phyloP scores from a whole-genome alignment of 1,140 invertebrate genomes.

The Drosophila murphyi region DNA sequence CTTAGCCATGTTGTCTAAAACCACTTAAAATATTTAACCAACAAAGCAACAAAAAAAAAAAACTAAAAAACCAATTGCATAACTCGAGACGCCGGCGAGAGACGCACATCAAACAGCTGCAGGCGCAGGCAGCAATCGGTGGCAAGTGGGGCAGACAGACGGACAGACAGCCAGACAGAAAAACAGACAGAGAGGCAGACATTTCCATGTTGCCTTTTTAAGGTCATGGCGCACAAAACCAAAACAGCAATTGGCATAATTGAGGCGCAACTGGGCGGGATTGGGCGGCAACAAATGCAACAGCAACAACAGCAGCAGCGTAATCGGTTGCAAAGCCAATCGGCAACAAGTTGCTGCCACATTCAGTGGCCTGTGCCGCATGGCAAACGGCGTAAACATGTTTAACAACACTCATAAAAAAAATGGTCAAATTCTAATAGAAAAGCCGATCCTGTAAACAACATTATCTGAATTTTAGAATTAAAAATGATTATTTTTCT shows the following conservation, averaged over 20 bases:
- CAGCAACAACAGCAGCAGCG: constrained; percentile 21
- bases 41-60: constrained; percentile 15
- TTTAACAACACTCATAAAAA: too few species aligned
- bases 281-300: constrained; percentile 45
- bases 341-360: constrained; percentile 28
- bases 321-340: constrained; percentile 17
- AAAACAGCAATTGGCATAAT: constrained; percentile 78
- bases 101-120: constrained; percentile 72
- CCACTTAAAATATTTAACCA: constrained; percentile 80
- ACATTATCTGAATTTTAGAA: too few species aligned
- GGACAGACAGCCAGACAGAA: constrained; percentile 9
- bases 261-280: constrained; percentile 69
- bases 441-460: too few species aligned
- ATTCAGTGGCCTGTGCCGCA: constrained; percentile 19
- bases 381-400: too few species aligned
- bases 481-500: too few species aligned
- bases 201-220: constrained; percentile 82
- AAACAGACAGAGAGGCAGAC: constrained; percentile 52
- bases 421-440: too few species aligned
- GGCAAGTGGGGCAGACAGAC: constrained; percentile 21
- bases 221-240: constrained; percentile 70
- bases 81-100: constrained; percentile 42
- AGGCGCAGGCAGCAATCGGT: constrained; percentile 11
- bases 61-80: constrained; percentile 56
- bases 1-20: constrained; percentile 73